phyloP scores from a whole-genome alignment of 2,888 invertebrate species.

The Kryphioiulus occultus region DNA sequence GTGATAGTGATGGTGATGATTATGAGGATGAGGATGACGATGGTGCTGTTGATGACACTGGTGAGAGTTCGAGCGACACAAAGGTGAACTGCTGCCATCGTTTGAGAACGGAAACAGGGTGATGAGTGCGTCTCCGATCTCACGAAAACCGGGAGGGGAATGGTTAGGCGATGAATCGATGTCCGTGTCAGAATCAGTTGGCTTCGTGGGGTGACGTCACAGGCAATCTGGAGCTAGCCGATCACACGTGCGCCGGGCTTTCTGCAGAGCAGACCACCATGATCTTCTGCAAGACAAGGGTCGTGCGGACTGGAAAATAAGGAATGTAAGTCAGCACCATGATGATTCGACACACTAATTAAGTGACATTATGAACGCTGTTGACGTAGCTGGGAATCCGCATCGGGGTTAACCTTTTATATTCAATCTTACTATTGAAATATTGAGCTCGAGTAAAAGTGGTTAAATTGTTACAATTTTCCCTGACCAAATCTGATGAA shows the following conservation, averaged over 20 bases:
- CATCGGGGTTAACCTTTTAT: too few species aligned
- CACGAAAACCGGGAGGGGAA: neutral
- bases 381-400: neutral
- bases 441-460: too few species aligned
- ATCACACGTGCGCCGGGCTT: conserved; percentile 65
- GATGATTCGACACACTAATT: neutral
- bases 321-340: conserved; percentile 52
- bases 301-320: conserved; percentile 67
- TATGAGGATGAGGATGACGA: neutral
- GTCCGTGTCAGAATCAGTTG: neutral
- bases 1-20: neutral
- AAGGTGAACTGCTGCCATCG: neutral
- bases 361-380: neutral
- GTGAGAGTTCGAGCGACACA: neutral
- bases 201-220: neutral
- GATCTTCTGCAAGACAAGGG: conserved; percentile 73
- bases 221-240: neutral
- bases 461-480: too few species aligned
- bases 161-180: neutral
- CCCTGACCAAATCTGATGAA: too few species aligned
- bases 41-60: too few species aligned
- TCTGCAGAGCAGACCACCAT: conserved; percentile 77
- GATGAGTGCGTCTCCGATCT: neutral
- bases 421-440: too few species aligned
- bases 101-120: too few species aligned